Percentiles rank a stretch among this genome's conserved stretches.
These are phyloP conservation scores for Sylvia atricapilla DNA, from an alignment of 2,113 vertebrate species.

Conservation along the genomic window DNA sequence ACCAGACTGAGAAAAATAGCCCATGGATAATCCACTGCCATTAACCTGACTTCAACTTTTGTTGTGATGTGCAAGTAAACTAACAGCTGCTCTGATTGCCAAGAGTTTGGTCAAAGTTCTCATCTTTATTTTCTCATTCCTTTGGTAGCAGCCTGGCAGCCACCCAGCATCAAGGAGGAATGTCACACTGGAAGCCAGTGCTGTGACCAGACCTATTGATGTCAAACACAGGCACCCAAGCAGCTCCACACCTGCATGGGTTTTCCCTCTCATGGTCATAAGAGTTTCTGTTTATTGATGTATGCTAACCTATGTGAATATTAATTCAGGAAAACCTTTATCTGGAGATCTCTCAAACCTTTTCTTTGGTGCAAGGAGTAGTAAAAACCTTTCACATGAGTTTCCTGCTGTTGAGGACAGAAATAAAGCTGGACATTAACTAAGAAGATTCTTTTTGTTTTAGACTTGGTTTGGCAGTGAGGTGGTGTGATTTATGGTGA, in stretches of 20 bases:
- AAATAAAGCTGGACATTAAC: neutral
- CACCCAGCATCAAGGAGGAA: neutral
- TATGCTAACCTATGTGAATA: neutral
- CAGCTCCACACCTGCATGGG: rapidly evolving
- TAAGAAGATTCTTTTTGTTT: neutral
- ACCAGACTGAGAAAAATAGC: neutral
- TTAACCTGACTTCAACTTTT: neutral
- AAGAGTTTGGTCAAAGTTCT: neutral
- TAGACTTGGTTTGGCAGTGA: neutral
- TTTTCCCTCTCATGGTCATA: neutral
- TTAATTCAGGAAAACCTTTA: neutral
- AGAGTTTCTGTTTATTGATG: neutral
- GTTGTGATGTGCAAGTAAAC: neutral
- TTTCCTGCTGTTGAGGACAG: neutral
- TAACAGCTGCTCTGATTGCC: neutral
- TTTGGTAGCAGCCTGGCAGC: neutral
- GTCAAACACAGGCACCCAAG: neutral
- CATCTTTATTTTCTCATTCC: neutral
- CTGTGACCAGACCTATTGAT: rapidly evolving
- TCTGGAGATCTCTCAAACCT: neutral
- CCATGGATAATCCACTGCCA: neutral
- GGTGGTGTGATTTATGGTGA: neutral
- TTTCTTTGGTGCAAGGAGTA: neutral
- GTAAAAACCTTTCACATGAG: neutral
- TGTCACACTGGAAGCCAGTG: neutral